These are phyloP conservation scores for Boulengeromyrus knoepffleri DNA, from an alignment of 2,113 vertebrate species.

Conservation along the genomic window DNA sequence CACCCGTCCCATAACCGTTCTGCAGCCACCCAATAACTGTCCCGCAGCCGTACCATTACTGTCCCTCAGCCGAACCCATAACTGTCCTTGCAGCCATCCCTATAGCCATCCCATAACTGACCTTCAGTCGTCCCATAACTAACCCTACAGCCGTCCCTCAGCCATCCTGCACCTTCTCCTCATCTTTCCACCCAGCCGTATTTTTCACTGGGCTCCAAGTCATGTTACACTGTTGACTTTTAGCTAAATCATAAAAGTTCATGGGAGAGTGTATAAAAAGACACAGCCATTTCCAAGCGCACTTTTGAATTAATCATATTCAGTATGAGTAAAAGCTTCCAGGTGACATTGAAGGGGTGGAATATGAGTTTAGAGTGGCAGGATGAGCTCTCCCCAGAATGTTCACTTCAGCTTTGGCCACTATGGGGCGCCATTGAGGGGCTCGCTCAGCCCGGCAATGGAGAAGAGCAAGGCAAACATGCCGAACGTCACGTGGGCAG, in stretches of 20 bases:
- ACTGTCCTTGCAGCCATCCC: neutral
- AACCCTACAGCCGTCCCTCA: neutral
- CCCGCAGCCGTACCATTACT: no score
- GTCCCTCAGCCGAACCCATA: no score
- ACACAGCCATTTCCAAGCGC: neutral
- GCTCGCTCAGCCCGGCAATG: neutral
- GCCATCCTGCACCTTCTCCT: neutral
- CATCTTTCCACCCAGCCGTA: neutral
- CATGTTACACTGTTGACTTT: neutral
- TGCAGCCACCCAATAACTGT: no score
- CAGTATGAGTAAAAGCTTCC: neutral
- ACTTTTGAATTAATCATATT: neutral
- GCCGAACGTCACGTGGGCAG: neutral
- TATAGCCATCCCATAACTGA: neutral
- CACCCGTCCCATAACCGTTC: neutral
- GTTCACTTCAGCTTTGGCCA: neutral
- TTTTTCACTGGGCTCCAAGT: neutral
- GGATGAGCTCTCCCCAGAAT: neutral
- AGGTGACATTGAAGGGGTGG: neutral
- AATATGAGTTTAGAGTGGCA: neutral
- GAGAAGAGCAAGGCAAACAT: neutral
- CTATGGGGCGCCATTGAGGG: neutral
- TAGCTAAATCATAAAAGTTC: neutral
- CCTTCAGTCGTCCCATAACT: neutral
- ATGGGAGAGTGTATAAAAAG: neutral